A percentile compares a stretch with the other conserved stretches of the same genome.
Conservation (phyloP, 2,797 vertebrate genomes). For the Diglossa cyanea region DNA sequence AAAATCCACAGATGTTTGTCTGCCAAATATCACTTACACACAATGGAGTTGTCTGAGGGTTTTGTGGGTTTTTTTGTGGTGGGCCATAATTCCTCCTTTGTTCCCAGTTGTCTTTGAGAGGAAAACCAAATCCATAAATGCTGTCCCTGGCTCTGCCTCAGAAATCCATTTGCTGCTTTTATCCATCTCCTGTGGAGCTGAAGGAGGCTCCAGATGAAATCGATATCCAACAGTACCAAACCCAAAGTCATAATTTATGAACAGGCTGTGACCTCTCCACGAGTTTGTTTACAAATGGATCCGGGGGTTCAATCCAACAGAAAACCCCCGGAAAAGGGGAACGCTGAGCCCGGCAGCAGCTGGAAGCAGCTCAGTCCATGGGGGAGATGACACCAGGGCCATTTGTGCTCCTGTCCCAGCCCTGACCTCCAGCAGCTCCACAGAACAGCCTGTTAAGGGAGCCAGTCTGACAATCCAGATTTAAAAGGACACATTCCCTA, state of each 20-base stretch:
- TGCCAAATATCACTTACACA: background rate
- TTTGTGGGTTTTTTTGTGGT: background rate
- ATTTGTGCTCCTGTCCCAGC: background rate
- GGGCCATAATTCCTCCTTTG: background rate
- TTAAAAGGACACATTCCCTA: background rate
- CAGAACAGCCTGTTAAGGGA: background rate
- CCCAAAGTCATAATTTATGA: background rate
- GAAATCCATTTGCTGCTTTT: background rate
- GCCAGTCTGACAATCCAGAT: background rate
- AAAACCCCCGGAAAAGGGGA: background rate
- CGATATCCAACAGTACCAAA: background rate
- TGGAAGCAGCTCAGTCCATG: background rate
- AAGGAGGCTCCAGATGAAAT: background rate
- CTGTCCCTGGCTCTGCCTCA: background rate
- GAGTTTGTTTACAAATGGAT: background rate
- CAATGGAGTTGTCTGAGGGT: background rate
- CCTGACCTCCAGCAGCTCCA: background rate
- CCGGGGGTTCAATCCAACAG: background rate
- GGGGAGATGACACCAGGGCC: background rate
- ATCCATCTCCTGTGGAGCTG: background rate
- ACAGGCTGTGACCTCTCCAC: background rate
- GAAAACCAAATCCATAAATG: background rate
- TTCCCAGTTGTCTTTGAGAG: background rate
- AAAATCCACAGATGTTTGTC: background rate
- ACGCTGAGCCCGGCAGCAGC: background rate